These are phyloP conservation scores for Pocillopora grandis DNA, from an alignment of 92 coral and sea anemone species.

Conservation along the genomic window DNA sequence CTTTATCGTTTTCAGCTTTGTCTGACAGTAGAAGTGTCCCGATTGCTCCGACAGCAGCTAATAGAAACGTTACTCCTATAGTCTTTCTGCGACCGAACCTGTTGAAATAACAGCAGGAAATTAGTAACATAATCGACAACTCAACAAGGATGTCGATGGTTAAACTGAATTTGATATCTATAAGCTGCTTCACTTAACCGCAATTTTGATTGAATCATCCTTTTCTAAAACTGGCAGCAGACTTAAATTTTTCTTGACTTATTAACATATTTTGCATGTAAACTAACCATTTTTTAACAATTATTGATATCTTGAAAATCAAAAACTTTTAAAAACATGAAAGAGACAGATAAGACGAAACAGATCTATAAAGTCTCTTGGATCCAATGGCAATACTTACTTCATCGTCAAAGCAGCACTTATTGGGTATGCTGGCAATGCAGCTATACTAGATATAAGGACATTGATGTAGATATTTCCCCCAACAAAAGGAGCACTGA, in stretches of 20 bases:
- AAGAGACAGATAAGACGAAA: too few species aligned
- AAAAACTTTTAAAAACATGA: too few species aligned
- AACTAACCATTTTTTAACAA: too few species aligned
- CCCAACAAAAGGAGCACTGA: neutral
- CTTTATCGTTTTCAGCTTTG: neutral
- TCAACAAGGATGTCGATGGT: too few species aligned
- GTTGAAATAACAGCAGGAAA: neutral
- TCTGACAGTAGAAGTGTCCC: neutral
- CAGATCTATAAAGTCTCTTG: neutral
- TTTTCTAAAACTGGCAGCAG: too few species aligned
- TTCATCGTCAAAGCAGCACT: neutral
- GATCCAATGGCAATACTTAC: neutral
- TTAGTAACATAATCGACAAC: too few species aligned
- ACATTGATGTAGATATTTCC: conserved; percentile 1
- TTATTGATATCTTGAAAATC: too few species aligned
- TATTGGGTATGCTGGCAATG: neutral
- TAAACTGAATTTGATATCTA: too few species aligned
- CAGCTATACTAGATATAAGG: neutral
- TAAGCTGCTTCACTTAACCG: too few species aligned
- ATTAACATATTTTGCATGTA: too few species aligned
- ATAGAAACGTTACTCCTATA: neutral
- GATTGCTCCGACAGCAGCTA: neutral
- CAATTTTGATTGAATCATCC: too few species aligned
- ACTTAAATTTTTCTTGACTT: too few species aligned
- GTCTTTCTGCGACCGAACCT: neutral